phyloP scores from a whole-genome alignment of 2,113 vertebrate species.

The Pristiophorus japonicus region DNA sequence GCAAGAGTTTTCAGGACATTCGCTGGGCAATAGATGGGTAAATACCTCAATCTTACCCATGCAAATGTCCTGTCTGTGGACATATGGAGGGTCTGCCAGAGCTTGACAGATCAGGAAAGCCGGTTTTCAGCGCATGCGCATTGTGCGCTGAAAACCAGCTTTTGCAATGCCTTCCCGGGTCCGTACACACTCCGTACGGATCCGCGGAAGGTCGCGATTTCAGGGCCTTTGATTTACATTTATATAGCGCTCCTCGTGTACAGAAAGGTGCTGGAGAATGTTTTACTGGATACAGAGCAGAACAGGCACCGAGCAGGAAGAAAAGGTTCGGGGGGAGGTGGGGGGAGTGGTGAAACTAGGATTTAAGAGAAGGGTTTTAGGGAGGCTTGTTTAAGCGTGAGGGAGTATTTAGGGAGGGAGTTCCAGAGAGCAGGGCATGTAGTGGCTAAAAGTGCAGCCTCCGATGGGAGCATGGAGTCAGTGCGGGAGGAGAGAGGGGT shows the following conservation, averaged over 20 bases:
- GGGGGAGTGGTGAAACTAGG: not conserved
- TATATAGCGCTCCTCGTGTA: not conserved
- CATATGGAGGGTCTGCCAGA: too few species aligned
- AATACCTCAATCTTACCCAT: too few species aligned
- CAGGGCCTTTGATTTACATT: too few species aligned
- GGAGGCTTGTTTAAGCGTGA: not conserved
- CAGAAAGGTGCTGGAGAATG: not conserved
- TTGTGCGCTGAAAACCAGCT: too few species aligned
- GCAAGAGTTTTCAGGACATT: too few species aligned
- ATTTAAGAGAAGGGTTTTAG: not conserved
- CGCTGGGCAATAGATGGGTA: too few species aligned
- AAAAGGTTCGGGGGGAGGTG: not conserved
- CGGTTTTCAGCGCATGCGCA: too few species aligned
- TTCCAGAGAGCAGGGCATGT: not conserved
- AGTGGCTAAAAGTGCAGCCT: not conserved
- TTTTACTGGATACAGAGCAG: not conserved
- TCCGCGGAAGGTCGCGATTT: too few species aligned
- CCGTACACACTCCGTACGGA: too few species aligned
- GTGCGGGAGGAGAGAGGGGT: not conserved
- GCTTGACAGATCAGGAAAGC: too few species aligned
- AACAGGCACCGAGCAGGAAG: not conserved
- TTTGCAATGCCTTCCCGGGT: too few species aligned
- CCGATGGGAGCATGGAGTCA: not conserved
- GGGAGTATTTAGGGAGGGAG: not conserved
- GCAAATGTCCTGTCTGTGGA: too few species aligned